Base-by-base conservation (phyloP, 2,797 vertebrate genomes). In the Miichthys miiuy region DNA sequence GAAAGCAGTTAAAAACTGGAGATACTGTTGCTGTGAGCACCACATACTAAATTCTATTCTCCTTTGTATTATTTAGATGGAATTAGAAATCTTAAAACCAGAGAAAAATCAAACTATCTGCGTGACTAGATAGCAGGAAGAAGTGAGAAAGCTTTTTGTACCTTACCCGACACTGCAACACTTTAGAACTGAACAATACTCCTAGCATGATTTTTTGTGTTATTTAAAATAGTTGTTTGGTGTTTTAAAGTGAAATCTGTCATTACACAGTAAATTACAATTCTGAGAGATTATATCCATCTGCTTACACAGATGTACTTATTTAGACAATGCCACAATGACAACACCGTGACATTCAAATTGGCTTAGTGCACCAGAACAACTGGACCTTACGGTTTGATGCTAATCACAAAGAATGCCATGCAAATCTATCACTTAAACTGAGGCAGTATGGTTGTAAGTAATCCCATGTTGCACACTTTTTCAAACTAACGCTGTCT, bases 401-500 rank as follows among this genome's bases (percentile, higher is more conserved):
- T 69, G 84, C 65, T 79, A 27, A 78, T 41, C 51, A 63, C 61
- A 74, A 79, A 77, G 68, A 84, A 86, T 80, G 75, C 58, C 56
- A 55, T 89, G 78, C 72, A 87, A 85, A 78, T 72, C 51, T 75
- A 63, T 56, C 47, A 72, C 89, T 92, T 93, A 92, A 91, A 92
- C 91, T 89, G 89, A 92, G 90, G 89, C 91, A 68, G 23, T 80
- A 50, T 86, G 85, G 81, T 90, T 92, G 54, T 69, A 38, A 68
- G 41, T 78, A 18, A 58, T 44, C 13, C 51, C 13, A 25, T 23
- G 34, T 75, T 57, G 25, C 60, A 23, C 20, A 68, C 25, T 13
- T 75, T 85, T 46, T 85, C 85, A 89, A 86, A 93, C 94, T 97
- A 96, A 97, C 91, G 86, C 88, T 80, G 74, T 93, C 10, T 85